phyloP scores from a whole-genome alignment of 2,797 vertebrate species.

The Pipistrellus pipistrellus region DNA sequence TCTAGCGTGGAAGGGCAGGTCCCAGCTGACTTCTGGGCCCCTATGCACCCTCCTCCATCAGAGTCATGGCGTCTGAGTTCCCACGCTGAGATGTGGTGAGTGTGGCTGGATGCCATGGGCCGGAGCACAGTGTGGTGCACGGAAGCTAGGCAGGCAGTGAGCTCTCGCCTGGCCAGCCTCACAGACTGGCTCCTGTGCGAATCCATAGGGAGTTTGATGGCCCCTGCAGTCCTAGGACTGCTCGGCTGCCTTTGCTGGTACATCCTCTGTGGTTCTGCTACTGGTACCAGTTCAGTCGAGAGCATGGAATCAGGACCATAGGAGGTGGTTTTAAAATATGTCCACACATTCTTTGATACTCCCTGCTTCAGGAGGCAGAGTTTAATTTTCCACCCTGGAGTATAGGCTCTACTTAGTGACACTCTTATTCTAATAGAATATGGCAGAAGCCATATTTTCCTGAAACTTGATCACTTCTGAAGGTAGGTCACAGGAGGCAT shows the following conservation, averaged over 20 bases:
- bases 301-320: no score
- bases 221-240: background rate
- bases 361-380: background rate
- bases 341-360: background rate
- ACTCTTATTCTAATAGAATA: background rate
- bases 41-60: accelerated
- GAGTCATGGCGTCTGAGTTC: no score
- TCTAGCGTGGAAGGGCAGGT: no score
- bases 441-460: background rate
- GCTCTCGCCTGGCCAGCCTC: no score
- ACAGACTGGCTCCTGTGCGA: no score
- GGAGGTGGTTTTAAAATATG: background rate
- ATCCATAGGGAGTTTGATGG: no score
- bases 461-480: background rate
- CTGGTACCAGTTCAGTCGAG: background rate
- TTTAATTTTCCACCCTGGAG: background rate
- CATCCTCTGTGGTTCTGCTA: background rate
- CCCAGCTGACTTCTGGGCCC: no score
- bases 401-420: background rate
- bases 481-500: background rate
- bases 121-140: no score
- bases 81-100: no score
- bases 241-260: background rate
- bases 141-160: no score
- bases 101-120: no score